A percentile compares a stretch with the other conserved stretches of the same genome.
Evolutionary conservation across 2,797 vertebrate species (phyloP).

Genomic region (Dallia pectoralis): DNA sequence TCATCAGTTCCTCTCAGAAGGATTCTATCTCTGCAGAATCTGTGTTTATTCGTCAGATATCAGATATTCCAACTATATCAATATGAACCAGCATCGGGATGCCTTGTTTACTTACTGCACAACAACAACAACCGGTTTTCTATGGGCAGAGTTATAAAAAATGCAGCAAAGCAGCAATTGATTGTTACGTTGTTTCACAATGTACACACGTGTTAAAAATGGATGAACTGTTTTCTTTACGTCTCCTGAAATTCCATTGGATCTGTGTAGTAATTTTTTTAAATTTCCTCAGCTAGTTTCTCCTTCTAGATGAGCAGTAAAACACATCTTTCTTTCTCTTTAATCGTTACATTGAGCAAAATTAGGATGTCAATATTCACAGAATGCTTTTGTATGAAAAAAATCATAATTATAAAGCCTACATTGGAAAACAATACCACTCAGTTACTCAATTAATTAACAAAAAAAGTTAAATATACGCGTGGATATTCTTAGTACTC

Average conservation of each 20-base stretch:
- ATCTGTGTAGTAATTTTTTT: neutral
- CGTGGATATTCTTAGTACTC: neutral
- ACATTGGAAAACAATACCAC: no score
- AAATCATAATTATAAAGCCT: no score
- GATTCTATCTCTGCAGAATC: slow-evolving; percentile 11
- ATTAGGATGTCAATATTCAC: no score
- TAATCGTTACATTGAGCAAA: no score
- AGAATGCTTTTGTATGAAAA: no score
- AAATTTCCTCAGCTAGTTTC: neutral
- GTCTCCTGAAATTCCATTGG: neutral
- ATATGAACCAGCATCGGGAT: slow-evolving; percentile 29
- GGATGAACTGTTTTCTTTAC: neutral
- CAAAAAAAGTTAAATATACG: neutral
- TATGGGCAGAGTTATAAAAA: neutral
- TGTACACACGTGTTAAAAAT: neutral
- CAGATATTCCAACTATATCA: slow-evolving; percentile 23
- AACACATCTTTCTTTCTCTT: neutral
- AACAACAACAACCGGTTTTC: neutral
- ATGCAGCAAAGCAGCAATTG: no score
- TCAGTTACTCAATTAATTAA: neutral
- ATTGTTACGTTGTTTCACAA: neutral
- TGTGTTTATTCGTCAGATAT: slow-evolving; percentile 28
- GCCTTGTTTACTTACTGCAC: neutral
- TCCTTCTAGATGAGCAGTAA: neutral
- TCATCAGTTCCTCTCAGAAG: slow-evolving; percentile 7